phyloP scores from a whole-genome alignment of 2,113 vertebrate genomes.

The Albula goreensis region DNA sequence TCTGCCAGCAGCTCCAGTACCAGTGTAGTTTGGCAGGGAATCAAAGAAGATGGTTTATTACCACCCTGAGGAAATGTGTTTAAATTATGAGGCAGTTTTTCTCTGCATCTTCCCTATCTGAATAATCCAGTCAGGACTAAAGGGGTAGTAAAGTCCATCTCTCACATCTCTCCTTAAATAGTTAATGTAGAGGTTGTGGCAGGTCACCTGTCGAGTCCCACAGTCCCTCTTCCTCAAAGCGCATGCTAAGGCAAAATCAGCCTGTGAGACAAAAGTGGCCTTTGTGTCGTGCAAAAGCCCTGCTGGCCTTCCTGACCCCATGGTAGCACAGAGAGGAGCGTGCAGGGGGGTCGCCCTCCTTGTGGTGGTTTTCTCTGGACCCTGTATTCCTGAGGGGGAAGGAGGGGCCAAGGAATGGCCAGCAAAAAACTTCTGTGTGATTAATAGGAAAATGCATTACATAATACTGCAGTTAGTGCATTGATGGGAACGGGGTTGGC shows the following conservation, averaged over 20 bases:
- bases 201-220: background rate
- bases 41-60: slow-evolving; percentile 21
- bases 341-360: background rate
- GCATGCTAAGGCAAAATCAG: too few species aligned
- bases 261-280: too few species aligned
- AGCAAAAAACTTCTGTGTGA: background rate
- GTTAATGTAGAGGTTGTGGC: background rate
- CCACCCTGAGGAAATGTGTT: background rate
- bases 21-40: slow-evolving; percentile 1
- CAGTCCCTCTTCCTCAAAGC: background rate
- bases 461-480: too few species aligned
- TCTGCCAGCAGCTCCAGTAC: background rate
- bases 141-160: background rate
- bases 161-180: background rate
- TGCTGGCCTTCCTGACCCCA: background rate
- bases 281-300: too few species aligned
- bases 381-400: too few species aligned
- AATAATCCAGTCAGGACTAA: slow-evolving; percentile 2
- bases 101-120: background rate
- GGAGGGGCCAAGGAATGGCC: too few species aligned
- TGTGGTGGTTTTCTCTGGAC: background rate
- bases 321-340: background rate
- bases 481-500: too few species aligned
- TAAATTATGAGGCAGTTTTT: slow-evolving; percentile 10
- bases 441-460: background rate